Conservation (phyloP, 2,797 vertebrate genomes). For the Parotocinclus haroldoi region DNA sequence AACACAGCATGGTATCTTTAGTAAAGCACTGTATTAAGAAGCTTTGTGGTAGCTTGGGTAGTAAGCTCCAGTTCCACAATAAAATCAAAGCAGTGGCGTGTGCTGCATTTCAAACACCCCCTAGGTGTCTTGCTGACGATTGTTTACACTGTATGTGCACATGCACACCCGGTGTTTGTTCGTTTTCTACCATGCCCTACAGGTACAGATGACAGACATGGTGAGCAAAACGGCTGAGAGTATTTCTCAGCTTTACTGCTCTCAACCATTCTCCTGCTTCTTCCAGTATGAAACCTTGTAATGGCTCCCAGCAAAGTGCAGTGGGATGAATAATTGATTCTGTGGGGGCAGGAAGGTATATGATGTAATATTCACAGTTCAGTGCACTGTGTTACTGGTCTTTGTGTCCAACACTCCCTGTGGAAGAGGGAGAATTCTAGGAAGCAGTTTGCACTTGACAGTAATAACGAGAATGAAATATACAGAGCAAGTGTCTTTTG, state of each 20-base stretch:
- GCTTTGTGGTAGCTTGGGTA: not conserved
- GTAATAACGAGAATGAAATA: constrained; percentile 6
- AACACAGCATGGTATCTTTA: not conserved
- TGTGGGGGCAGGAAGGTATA: constrained; percentile 40
- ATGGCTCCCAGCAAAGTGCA: constrained; percentile 65
- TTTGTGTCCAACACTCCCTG: constrained; percentile 7
- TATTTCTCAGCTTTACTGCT: constrained; percentile 32
- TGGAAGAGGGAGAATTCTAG: constrained; percentile 16
- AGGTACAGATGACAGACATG: constrained; percentile 72
- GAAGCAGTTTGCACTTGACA: constrained; percentile 7
- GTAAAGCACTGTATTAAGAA: too few species aligned
- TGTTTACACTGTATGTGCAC: constrained; percentile 72
- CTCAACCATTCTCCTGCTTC: constrained; percentile 43
- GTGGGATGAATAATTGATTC: constrained; percentile 72
- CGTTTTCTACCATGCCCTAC: constrained; percentile 73
- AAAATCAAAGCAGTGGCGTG: constrained; percentile 71
- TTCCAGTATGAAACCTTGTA: constrained; percentile 41
- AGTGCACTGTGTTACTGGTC: constrained; percentile 50
- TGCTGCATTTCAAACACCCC: constrained; percentile 77
- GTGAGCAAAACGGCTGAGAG: constrained; percentile 58
- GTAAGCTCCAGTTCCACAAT: constrained; percentile 63
- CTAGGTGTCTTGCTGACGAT: constrained; percentile 65
- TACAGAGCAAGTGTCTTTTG: not conserved
- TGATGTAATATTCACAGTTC: constrained; percentile 71
- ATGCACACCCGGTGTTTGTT: constrained; percentile 59